Evolutionary conservation across 2,113 vertebrate species (phyloP), one percentile per base, ranked within the genome.

Genomic region (Ictidomys tridecemlineatus): DNA sequence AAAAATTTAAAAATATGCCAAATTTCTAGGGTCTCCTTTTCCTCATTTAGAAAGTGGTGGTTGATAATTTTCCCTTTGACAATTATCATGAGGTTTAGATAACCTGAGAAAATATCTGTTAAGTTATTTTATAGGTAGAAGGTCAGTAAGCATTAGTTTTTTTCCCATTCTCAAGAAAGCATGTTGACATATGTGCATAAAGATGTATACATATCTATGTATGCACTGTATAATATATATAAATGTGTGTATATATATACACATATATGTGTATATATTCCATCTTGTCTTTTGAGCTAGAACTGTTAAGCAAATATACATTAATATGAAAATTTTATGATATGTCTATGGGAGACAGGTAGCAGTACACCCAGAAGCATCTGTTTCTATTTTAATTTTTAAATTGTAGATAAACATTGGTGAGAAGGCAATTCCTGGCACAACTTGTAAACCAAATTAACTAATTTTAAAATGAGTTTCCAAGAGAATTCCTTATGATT

Each of bases 391-490:
- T 85, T 85, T 87, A 73, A 48, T 85, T 85, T 2, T 37, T 82
- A 77, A 89, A 37, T 45, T 56, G 65, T 92, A 89, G 74, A 39
- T 63, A 24, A 82, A 73, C 22, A 42, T 26, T 74, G 48, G 6
- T 94, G n/a, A 76, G 26, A 14, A 89, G 72, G 88, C 74, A 7
- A 20, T 4, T 87, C 39, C 14, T 58, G 63, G 70, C 12, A 78
- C 39, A 80, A 53, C 58, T 78, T 73, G 1, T 45, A 65, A 74
- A 70, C 22, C 77, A 87, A 95, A 85, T 73, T 45, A 97, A 86
- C 18, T 37, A 58, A 79, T 93, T 91, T 88, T 90, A 88, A 88
- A 28, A 22, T 28, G 65, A 42, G 3, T 80, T 87, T 90, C 14
- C 69, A 95, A 72, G 22, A 93, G 24, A 89, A 65, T 61, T 3